A percentile compares a stretch with the other conserved stretches of the same genome.
Evolutionary conservation across 1,140 invertebrate genomes (phyloP).

Genomic region (Nephila pilipes): DNA sequence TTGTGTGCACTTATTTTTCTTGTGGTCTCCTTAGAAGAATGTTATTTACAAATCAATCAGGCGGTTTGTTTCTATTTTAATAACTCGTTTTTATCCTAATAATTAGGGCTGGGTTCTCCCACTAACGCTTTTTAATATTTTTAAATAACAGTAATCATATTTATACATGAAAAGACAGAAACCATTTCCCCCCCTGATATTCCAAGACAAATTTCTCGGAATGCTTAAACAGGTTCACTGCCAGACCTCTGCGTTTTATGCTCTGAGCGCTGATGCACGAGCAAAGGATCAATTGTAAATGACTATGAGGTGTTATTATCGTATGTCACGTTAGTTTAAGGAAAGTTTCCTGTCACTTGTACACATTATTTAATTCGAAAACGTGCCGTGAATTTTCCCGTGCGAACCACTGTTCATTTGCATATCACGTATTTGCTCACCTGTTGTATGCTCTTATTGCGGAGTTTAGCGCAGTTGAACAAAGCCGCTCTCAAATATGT

Average conservation of each 20-base stretch:
- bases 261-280: background rate
- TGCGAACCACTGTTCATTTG: conserved; percentile 1
- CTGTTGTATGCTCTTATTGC: background rate
- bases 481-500: background rate
- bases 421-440: conserved; percentile 13
- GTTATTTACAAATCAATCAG: no score
- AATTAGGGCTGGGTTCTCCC: no score
- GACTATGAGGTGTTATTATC: background rate
- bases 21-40: no score
- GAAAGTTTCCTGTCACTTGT: conserved; percentile 9
- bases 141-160: no score
- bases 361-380: conserved; percentile 5
- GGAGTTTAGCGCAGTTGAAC: conserved; percentile 3
- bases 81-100: no score
- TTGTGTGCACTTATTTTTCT: no score
- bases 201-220: background rate
- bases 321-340: conserved; percentile 2
- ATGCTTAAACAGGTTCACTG: background rate
- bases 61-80: no score
- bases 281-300: background rate
- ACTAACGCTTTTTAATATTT: no score
- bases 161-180: no score
- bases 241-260: background rate
- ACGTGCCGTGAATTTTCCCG: conserved; percentile 26
- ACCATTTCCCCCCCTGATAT: no score